Conservation (phyloP, 2,888 invertebrate species). For the Muschampia plurimacula region DNA sequence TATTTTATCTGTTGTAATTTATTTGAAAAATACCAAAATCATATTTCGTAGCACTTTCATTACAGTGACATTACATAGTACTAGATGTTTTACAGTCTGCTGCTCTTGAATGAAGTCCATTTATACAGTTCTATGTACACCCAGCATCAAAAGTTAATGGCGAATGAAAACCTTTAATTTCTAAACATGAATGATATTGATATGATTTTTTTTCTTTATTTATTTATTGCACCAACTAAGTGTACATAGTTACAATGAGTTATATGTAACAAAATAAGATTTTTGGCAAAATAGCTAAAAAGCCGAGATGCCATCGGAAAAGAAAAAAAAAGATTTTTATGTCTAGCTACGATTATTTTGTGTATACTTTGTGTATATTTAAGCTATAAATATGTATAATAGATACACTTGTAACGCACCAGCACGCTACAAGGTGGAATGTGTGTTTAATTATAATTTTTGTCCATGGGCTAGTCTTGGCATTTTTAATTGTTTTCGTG, state of each 20-base stretch:
- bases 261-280: no score
- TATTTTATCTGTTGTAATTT: no score
- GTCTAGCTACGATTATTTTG: constrained; percentile 9
- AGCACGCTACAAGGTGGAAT: constrained; percentile 30
- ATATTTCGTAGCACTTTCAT: no score
- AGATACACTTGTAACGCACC: constrained; percentile 34
- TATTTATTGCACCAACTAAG: neutral
- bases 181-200: neutral
- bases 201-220: neutral
- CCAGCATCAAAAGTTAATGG: constrained; percentile 16
- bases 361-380: constrained; percentile 35
- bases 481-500: constrained; percentile 28
- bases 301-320: no score
- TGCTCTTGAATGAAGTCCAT: constrained; percentile 13
- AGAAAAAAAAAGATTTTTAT: neutral
- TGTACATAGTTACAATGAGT: no score
- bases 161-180: constrained; percentile 5
- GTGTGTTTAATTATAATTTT: constrained; percentile 21
- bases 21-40: no score
- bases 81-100: constrained; percentile 6
- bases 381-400: constrained; percentile 44
- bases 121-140: constrained; percentile 10
- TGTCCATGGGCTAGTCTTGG: constrained; percentile 30
- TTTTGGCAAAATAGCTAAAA: no score
- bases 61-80: neutral